These are phyloP conservation scores for Pinctada fucata DNA, from an alignment of 2,888 invertebrate genomes.

Conservation along the genomic window DNA sequence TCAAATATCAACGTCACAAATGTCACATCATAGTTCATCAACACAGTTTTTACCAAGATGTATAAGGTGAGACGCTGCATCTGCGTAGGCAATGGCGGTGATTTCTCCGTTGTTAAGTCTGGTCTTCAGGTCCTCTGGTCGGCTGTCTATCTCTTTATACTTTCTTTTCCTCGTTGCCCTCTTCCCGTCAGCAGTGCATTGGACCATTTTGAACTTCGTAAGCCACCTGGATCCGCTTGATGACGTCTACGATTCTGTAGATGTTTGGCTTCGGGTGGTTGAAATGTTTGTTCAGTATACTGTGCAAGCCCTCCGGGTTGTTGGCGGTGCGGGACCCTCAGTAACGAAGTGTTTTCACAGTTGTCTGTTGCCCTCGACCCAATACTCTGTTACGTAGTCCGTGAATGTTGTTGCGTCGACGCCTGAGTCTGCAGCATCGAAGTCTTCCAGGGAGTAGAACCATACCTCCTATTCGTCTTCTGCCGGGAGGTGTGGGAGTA, in stretches of 20 bases:
- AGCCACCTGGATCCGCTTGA: background rate
- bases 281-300: background rate
- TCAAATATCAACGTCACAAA: too few relatives aligned
- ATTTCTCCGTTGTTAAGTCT: background rate
- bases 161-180: background rate
- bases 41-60: too few relatives aligned
- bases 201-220: too few relatives aligned
- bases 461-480: background rate
- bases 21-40: too few relatives aligned
- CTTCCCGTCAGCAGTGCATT: too few relatives aligned
- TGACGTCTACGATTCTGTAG: background rate
- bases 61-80: background rate
- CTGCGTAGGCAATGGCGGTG: background rate
- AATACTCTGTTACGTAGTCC: background rate
- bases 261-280: background rate
- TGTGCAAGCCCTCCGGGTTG: background rate
- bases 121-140: background rate
- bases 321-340: background rate
- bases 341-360: background rate
- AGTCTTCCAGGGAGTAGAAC: background rate
- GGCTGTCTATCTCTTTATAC: background rate
- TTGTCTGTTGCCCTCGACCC: background rate
- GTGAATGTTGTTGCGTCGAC: background rate
- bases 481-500: background rate
- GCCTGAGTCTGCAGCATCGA: background rate